phyloP scores from a whole-genome alignment of 1,140 invertebrate species.

The Diorhabda carinulata region DNA sequence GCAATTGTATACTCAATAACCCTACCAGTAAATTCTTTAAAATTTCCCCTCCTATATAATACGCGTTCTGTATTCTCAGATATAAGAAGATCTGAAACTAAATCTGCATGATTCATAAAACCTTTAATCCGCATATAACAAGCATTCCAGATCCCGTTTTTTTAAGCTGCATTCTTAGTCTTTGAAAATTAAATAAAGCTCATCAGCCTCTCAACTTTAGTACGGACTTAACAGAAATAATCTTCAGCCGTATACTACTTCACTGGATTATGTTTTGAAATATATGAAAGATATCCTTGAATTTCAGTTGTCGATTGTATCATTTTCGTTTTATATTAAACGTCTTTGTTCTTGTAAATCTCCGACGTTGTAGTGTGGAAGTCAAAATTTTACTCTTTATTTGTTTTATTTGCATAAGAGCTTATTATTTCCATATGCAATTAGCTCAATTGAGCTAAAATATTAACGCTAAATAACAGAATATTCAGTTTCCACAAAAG shows the following conservation, averaged over 20 bases:
- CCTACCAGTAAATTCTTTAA: constrained; percentile 27
- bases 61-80: constrained; percentile 28
- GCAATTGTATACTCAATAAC: constrained; percentile 25
- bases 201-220: constrained; percentile 31
- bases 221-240: constrained; percentile 33
- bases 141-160: constrained; percentile 41
- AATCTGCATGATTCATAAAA: constrained; percentile 43
- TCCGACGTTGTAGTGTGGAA: too few relatives aligned
- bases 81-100: constrained; percentile 42
- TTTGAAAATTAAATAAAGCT: constrained; percentile 39
- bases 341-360: too few relatives aligned
- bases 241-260: constrained; percentile 33
- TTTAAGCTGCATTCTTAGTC: constrained; percentile 37
- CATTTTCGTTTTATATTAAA: too few relatives aligned
- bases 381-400: too few relatives aligned
- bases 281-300: too few relatives aligned
- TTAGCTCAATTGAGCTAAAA: too few relatives aligned
- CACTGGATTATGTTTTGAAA: constrained; percentile 25
- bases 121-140: constrained; percentile 45
- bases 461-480: too few relatives aligned
- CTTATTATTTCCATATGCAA: too few relatives aligned
- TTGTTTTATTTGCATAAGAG: too few relatives aligned
- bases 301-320: too few relatives aligned
- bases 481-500: too few relatives aligned
- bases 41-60: constrained; percentile 26